Evolutionary conservation across 2,888 invertebrate genomes (phyloP), one percentile per base, ranked within the genome.

Genomic region (Leptogaster cylindrica): DNA sequence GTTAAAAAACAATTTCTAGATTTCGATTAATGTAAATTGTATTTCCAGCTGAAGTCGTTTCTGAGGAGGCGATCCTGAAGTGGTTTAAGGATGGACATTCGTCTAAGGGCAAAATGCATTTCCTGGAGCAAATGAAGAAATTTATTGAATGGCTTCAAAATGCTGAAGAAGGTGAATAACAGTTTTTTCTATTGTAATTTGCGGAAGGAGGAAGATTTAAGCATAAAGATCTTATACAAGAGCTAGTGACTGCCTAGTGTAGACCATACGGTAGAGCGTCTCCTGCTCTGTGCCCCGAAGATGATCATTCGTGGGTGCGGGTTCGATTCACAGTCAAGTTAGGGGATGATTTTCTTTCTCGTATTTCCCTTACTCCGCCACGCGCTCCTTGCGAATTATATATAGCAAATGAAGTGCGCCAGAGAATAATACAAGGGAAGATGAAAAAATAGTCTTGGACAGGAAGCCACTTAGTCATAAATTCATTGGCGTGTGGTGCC

Each of bases 141-240:
- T 97, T 97, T 80, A 88, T 97, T 64, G 97, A 97, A 83, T 97
- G 97, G 97, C 86, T 97, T 72, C 93, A 97, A 82, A 96, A 90
- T 83, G 97, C 97, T 68, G 97, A 97, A 82, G 96, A 97, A 80
- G 87, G 87, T 87, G 55, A 16, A 23, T 23, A 18, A n/a, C n/a
- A 31, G 33, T 10, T 31, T 36, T 41, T 25, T 2, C 44, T 10
- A 8, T 8, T 31, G 7, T 25, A 5, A 20, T 27, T 66, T 16
- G 10, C 0, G 8, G 28, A 20, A 41, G 39, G 12, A 27, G 28
- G 10, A 46, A 20, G 25, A 33, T n/a, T 28, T 10, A 25, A 20
- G 6, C 27, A 8, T 66, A 12, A 12, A 3, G 18, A 39, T 6
- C 14, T 2, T 41, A n/a, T 41, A n/a, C 7, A 14, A 20, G 51